Conservation (phyloP, 2,888 invertebrate genomes). For the Rhagonycha fulva region DNA sequence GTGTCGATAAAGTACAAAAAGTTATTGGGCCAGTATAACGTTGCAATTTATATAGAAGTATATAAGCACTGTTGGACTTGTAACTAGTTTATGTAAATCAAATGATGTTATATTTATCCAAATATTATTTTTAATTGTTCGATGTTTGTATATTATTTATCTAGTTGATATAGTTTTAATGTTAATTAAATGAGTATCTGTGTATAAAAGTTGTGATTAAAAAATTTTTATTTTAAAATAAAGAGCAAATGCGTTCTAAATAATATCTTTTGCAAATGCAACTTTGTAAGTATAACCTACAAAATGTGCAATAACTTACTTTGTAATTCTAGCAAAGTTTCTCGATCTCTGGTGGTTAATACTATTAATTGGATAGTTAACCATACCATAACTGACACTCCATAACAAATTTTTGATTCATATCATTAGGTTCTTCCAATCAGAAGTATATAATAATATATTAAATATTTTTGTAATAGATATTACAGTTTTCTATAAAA, state of each 20-base stretch:
- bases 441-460: not conserved
- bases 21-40: conserved; percentile 25
- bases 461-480: not conserved
- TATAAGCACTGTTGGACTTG: conserved; percentile 22
- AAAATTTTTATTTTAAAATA: not conserved
- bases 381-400: not conserved
- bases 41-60: conserved; percentile 22
- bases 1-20: conserved; percentile 17
- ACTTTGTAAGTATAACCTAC: not conserved
- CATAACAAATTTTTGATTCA: not conserved
- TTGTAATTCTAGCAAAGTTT: not conserved
- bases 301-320: not conserved
- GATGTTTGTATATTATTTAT: not conserved
- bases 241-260: not conserved
- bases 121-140: conserved; percentile 4
- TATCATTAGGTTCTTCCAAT: not conserved
- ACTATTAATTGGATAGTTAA: too few species aligned
- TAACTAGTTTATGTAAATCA: conserved; percentile 9
- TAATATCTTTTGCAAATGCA: not conserved
- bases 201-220: not conserved
- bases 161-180: not conserved
- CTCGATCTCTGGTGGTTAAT: not conserved
- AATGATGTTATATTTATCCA: not conserved
- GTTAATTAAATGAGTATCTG: not conserved
- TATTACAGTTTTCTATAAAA: not conserved